Percentiles rank a stretch among this genome's conserved stretches.
Evolutionary conservation across 64 coral and sea anemone genomes (phyloP).

Genomic region (Orbicella faveolata): DNA sequence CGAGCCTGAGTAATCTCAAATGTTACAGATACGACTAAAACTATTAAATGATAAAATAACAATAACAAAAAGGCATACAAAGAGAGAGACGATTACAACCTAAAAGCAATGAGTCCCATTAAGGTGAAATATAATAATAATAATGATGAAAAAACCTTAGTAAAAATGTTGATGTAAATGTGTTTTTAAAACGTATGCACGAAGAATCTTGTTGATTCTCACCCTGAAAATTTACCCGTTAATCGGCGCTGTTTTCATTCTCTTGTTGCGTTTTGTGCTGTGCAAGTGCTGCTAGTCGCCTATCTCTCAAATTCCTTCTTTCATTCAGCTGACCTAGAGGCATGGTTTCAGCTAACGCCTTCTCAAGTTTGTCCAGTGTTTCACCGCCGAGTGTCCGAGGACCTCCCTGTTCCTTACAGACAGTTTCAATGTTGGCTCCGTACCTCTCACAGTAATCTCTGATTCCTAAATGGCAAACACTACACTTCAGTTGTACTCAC

Average conservation of each 20-base stretch:
- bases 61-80: too few species aligned
- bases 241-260: neutral
- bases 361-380: conserved; percentile 74
- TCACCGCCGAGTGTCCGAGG: conserved; percentile 68
- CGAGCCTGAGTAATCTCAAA: too few species aligned
- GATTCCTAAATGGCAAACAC: conserved; percentile 55
- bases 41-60: too few species aligned
- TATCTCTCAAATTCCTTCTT: conserved; percentile 80
- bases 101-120: too few species aligned
- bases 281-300: conserved; percentile 73
- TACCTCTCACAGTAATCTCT: conserved; percentile 94
- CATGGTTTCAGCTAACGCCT: conserved; percentile 49
- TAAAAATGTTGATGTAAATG: too few species aligned
- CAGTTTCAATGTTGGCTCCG: conserved; percentile 84
- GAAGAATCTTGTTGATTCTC: neutral
- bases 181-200: too few species aligned
- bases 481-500: neutral
- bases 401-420: conserved; percentile 71
- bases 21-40: too few species aligned
- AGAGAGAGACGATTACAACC: too few species aligned
- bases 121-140: too few species aligned
- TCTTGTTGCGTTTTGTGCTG: conserved; percentile 60
- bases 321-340: conserved; percentile 81
- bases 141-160: too few species aligned
- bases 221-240: neutral